Evolutionary conservation across 2,113 vertebrate genomes (phyloP), one percentile per base, ranked within the genome.

Genomic region (Mustelus asterias): DNA sequence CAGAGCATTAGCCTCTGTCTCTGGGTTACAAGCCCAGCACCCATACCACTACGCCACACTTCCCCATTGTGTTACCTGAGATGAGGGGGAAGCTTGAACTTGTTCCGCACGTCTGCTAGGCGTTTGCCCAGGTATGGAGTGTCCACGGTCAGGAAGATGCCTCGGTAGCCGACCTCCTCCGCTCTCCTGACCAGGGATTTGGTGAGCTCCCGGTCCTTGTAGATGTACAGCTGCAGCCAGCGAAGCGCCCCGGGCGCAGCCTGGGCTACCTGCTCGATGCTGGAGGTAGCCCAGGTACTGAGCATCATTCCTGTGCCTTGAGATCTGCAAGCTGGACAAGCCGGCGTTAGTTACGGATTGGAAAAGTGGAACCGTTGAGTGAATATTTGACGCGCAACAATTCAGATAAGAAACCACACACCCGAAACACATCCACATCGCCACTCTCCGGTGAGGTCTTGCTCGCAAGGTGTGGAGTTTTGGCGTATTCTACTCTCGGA

Each of bases 201-300:
- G 0, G 98, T 99, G 58, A 99, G 97, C 8, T 97, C 97, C 0
- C 98, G 96, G 96, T 99, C 99, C 97, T 99, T 99, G 96, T 99
- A 99, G 95, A 99, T 97, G 37, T 99, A 99, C 0, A 99, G 98
- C 96, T 99, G 99, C 97, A 99, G 96, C 99, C 99, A 99, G 0
- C 96, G 97, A 3, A 98, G 97, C 0, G 96, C 96, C 0, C 95
- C 96, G 0, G 97, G 97, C 13, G 97, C 97, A 0, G 98, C 98
- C 44, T 97, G 96, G 0, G 98, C 97, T 95, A 99, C 99, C 97
- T 99, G 98, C 97, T 99, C 99, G 3, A 99, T 98, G 1, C 98
- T 98, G 6, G 98, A 98, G 3, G 99, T 99, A 58, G 99, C 98
- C 99, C 99, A 99, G 93, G 99, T 99, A 93, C 99, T 99, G 96